Evolutionary conservation across 2,113 vertebrate species (phyloP).

Genomic region (Bubalus kerabau): DNA sequence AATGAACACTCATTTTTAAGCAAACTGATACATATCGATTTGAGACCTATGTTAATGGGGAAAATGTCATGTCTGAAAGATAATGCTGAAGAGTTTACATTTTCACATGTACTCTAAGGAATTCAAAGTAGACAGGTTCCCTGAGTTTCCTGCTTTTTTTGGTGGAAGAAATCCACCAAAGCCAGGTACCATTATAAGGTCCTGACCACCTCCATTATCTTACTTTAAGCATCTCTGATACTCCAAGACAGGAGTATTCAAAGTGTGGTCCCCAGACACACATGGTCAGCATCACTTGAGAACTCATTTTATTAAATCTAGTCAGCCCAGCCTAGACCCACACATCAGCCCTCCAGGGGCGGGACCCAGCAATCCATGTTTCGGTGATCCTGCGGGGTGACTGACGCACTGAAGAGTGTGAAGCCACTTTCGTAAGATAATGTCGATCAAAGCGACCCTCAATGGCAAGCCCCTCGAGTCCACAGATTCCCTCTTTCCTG

Average conservation of each 20-base stretch:
- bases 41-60: background rate
- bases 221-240: background rate
- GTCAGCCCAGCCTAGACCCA: background rate
- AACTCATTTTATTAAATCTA: background rate
- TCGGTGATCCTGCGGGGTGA: background rate
- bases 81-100: background rate
- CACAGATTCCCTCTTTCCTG: background rate
- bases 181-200: background rate
- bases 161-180: background rate
- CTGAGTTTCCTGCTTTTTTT: background rate
- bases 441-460: background rate
- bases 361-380: background rate
- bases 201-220: background rate
- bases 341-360: background rate
- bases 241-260: background rate
- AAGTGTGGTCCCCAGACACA: background rate
- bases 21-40: background rate
- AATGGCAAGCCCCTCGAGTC: background rate
- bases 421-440: background rate
- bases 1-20: background rate
- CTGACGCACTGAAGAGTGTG: background rate
- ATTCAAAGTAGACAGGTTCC: background rate
- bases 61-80: background rate
- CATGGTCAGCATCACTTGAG: too few species aligned
- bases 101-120: background rate